These are phyloP conservation scores for Corbicula japonica DNA, from an alignment of 2,888 invertebrate genomes.

Conservation along the genomic window DNA sequence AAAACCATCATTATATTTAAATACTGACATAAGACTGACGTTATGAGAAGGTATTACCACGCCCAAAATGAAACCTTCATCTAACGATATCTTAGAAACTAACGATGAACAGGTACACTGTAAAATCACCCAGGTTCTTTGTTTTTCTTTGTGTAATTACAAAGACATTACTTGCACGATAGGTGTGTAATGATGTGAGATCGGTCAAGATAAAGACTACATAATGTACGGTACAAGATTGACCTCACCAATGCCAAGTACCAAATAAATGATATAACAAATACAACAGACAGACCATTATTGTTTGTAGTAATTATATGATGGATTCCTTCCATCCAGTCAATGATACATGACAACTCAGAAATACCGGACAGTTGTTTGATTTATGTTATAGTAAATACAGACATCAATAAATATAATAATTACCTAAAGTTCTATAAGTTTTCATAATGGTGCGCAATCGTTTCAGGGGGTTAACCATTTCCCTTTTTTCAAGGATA, in stretches of 20 bases:
- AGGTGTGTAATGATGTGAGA: not conserved
- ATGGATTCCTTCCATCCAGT: no score
- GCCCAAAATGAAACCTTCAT: constrained; percentile 1
- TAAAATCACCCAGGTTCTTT: not conserved
- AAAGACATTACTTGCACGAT: not conserved
- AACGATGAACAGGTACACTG: no score
- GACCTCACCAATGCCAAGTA: constrained; percentile 4
- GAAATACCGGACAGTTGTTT: no score
- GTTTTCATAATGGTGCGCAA: no score
- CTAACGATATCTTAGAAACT: constrained; percentile 2
- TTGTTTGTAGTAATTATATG: constrained; percentile 12
- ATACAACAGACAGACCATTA: constrained; percentile 5
- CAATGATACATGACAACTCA: no score
- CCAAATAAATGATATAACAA: constrained; percentile 12
- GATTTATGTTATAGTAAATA: no score
- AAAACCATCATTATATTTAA: no score
- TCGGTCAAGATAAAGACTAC: not conserved
- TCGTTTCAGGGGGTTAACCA: no score
- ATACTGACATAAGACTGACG: no score
- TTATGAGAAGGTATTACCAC: constrained; percentile 5
- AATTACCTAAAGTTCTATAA: no score
- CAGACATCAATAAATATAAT: no score
- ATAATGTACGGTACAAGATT: constrained; percentile 15
- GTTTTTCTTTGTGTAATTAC: constrained; percentile 16
- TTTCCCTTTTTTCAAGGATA: no score